These are phyloP conservation scores for Caranx melampygus DNA, from an alignment of 2,113 vertebrate species.

Conservation along the genomic window DNA sequence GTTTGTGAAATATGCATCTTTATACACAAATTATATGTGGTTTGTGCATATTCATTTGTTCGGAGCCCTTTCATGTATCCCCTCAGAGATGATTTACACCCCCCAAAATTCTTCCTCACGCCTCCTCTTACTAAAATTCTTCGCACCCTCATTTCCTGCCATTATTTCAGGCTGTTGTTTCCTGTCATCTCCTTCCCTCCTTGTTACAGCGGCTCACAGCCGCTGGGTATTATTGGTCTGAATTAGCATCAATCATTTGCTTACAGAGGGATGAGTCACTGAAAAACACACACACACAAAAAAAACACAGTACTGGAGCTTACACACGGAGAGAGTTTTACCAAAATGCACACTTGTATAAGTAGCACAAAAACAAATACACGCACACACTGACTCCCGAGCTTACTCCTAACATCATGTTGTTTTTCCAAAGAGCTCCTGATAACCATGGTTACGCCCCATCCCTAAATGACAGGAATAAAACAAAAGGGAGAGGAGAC, in stretches of 20 bases:
- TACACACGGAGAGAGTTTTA: slow-evolving; percentile 13
- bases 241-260: slow-evolving; percentile 50
- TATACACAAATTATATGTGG: not conserved
- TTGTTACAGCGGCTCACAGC: slow-evolving; percentile 31
- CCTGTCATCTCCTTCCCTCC: slow-evolving; percentile 28
- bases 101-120: slow-evolving; percentile 31
- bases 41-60: slow-evolving; percentile 60
- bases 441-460: slow-evolving; percentile 71
- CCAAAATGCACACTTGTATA: not conserved
- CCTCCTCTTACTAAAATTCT: slow-evolving; percentile 61
- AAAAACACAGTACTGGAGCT: slow-evolving; percentile 19
- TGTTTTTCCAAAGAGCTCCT: slow-evolving; percentile 33
- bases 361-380: slow-evolving; percentile 19
- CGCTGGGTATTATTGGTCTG: slow-evolving; percentile 43
- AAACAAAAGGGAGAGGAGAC: slow-evolving; percentile 50
- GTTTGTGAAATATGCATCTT: slow-evolving; percentile 10
- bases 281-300: slow-evolving; percentile 46
- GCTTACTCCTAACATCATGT: slow-evolving; percentile 29
- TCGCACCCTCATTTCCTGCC: slow-evolving; percentile 35
- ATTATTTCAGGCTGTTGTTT: slow-evolving; percentile 30
- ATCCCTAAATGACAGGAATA: slow-evolving; percentile 37
- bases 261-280: slow-evolving; percentile 64
- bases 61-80: slow-evolving; percentile 58
- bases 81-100: slow-evolving; percentile 55
- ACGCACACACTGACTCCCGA: not conserved